Evolutionary conservation across 2,113 vertebrate species (phyloP).

Genomic region (Larimichthys polyactis): DNA sequence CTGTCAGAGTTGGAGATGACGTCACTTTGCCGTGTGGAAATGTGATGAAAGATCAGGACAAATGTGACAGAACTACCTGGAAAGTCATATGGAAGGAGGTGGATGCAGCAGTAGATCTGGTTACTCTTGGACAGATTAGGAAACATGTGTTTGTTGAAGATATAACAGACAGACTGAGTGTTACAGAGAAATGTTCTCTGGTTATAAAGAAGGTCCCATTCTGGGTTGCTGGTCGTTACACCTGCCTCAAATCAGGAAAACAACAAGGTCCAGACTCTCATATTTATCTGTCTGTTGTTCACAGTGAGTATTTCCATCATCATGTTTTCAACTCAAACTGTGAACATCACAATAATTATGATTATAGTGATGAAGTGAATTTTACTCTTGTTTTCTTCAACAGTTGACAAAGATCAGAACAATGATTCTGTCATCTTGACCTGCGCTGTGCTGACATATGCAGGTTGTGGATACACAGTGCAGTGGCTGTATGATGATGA

Average conservation of each 20-base stretch:
- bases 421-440: too few species aligned
- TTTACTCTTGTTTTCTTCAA: neutral
- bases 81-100: fast-evolving
- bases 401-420: too few species aligned
- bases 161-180: conserved; percentile 9
- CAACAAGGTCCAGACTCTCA: neutral
- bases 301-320: conserved; percentile 21
- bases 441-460: too few species aligned
- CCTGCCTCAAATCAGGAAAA: neutral
- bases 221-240: neutral
- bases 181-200: conserved; percentile 28
- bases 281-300: neutral
- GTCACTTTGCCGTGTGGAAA: conserved; percentile 12
- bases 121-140: fast-evolving
- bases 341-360: too few species aligned
- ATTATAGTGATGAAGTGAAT: too few species aligned
- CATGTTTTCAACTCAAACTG: neutral
- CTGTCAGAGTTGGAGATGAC: neutral
- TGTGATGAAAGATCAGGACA: fast-evolving
- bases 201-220: neutral
- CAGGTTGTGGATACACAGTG: too few species aligned
- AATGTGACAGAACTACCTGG: neutral
- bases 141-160: fast-evolving
- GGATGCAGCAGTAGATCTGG: fast-evolving
- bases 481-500: too few species aligned